Evolutionary conservation across 2,113 vertebrate species (phyloP), one percentile per base, ranked within the genome.

Genomic region (Bagarius yarrelli): DNA sequence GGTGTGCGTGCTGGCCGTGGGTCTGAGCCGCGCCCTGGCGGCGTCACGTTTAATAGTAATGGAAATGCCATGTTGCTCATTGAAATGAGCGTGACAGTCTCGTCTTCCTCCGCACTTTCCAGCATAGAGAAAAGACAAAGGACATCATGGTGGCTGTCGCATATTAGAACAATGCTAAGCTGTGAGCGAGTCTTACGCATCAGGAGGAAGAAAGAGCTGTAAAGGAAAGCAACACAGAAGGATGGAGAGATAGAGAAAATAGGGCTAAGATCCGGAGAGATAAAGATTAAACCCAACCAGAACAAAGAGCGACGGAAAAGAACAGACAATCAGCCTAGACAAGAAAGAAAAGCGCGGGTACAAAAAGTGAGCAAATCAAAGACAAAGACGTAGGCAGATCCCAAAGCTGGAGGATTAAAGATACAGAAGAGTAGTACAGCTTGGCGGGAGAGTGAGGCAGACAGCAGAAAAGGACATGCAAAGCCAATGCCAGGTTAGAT

Each of bases 31-130:
- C n/a, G 59, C 82, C 79, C 81, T 86, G 83, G 84, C 84, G 81
- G 32, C 89, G 89, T 90, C 88, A 85, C 84, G 23, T 74, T n/a
- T 86, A 87, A 91, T 90, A 87, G 86, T 91, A 91, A 93, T 88
- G 86, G 87, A 90, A 92, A 90, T 90, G 89, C 87, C 85, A 74
- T 82, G 83, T 88, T 60, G 74, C 59, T 80, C 86, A 84, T 87
- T 86, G 88, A 89, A 89, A 90, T 86, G 81, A 83, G 63, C 83
- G 78, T 81, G 83, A 52, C 11, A 83, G 88, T 82, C 87, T 88
- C 78, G 85, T 69, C 88, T 83, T 66, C 85, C 85, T 83, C 47
- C 79, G 84, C 84, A 85, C 55, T 85, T 86, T 90, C 87, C 86
- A 85, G 81, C 86, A 85, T 80, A 79, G 60, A 72, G 78, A 80